Evolutionary conservation across 2,888 invertebrate species (phyloP), one percentile per base, ranked within the genome.

Genomic region (Fabriciana adippe): DNA sequence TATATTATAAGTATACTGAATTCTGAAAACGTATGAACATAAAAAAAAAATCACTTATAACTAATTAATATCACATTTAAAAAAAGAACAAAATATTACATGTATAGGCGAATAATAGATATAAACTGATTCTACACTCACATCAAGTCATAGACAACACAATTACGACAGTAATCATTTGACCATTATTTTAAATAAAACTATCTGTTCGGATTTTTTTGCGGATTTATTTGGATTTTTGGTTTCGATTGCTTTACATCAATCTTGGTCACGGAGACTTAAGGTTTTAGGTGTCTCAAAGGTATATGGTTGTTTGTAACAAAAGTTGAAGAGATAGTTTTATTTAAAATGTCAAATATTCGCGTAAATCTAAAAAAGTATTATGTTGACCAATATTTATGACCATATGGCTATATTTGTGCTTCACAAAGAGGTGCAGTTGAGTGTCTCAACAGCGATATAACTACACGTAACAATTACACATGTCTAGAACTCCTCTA

Each of bases 401-500:
- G 47, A 50, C 41, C 55, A n/a, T 59, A 41, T 56, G 64, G 41
- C 55, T 50, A 51, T 51, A 51, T 63, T 73, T 73, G 74, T 73
- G 73, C 73, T 68, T 71, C 57, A 70, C 70, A 70, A 71, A 69
- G 65, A 73, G 51, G 67, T 66, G 65, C 51, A n/a, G 53, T 55
- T 45, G 66, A 41, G 48, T 54, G 45, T 55, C 14, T 66, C 66
- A 61, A 66, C 55, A 47, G 47, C 13, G 18, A 66, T 26, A 47
- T 21, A 41, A 11, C 47, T 60, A 59, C 31, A 66, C 60, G 31
- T 59, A 56, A 50, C 47, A 51, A 60, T 54, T 48, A 35, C 45
- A 53, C 18, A 16, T n/a, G 16, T 16, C 16, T 35, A 64, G 35
- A 4, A 15, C 45, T 45, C 14, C 31, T 11, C 48, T 41, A 50